phyloP scores from a whole-genome alignment of 2,113 vertebrate genomes.

The Amazona vittata region DNA sequence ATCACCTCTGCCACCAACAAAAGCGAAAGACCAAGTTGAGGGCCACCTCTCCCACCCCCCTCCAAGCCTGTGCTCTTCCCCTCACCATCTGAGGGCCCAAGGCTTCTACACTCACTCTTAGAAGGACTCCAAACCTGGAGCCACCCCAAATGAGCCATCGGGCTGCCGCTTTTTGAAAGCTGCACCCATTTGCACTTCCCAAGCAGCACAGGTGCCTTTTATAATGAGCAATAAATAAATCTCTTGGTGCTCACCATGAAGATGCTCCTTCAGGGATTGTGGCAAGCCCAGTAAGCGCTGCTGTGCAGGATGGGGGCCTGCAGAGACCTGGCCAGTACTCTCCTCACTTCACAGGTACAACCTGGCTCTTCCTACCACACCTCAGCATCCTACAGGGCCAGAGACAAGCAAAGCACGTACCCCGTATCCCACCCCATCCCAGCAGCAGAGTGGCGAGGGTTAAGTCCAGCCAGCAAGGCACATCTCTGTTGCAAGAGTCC shows the following conservation, averaged over 20 bases:
- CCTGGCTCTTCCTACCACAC: neutral
- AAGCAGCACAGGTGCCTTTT: neutral
- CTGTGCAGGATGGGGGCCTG: accelerated
- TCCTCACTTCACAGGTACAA: neutral
- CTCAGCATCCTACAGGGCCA: neutral
- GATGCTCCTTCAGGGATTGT: neutral
- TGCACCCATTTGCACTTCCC: neutral
- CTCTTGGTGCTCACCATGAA: neutral
- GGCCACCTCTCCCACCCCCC: neutral
- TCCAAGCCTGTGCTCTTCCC: neutral
- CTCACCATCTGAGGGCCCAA: neutral
- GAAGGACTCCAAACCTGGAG: neutral
- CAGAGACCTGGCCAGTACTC: accelerated
- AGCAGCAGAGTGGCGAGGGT: conserved; percentile 62
- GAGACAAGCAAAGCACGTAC: accelerated
- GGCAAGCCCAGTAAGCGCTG: neutral
- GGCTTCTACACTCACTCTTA: neutral
- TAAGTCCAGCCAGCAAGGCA: conserved; percentile 81
- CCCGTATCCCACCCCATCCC: accelerated
- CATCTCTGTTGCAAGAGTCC: conserved; percentile 90
- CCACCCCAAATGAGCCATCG: accelerated
- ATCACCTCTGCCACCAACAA: accelerated
- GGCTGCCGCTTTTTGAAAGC: accelerated
- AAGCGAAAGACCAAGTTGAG: neutral
- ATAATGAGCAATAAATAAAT: accelerated